Evolutionary conservation across 1,140 invertebrate species (phyloP), one percentile per base, ranked within the genome.

Genomic region (Ditylenchus dipsaci): DNA sequence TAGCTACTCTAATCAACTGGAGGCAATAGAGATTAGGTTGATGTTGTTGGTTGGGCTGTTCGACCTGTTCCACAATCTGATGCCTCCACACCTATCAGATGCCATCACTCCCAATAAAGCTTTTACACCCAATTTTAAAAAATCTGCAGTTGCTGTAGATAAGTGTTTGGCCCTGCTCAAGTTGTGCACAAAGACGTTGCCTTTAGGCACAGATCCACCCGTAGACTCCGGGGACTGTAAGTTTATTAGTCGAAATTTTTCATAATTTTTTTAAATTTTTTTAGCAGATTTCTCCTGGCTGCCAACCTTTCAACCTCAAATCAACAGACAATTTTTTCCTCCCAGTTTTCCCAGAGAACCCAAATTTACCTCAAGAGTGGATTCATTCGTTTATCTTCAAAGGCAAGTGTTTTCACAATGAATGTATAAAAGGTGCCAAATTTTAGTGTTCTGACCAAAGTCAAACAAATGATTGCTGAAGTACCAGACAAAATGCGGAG

Each of bases 261-360:
- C 15, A 66, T 8, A n/a, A 8, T 23, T 33, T 21, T 62, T 65
- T 33, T 68, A 42, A 9, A 13, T 45, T 11, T 61, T 30, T 69
- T 15, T 69, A 80, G 76, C 74, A 62, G 83, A 84, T 70, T 85
- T 84, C 70, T 82, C 83, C 27, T 83, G 80, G 43, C 83, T 85
- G 30, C 75, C 93, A 86, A 93, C 93, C 0, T 97, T 97, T 86
- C 92, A 96, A 82, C 92, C 93, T 23, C 88, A 93, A 82, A 90
- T 95, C 42, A 96, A 96, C 85, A 93, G 95, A 84, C 88, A 93
- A 72, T 86, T 95, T 33, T 85, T 96, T 30, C 94, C 94, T 45
- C 93, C 94, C 0, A 95, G 94, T n/a, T 97, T 97, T 87, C 95
- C 95, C 11, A 87, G 94, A 1, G 96, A 95, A 84, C 93, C 93